Evolutionary conservation across 37 sponge, comb jelly and placozoan species (phyloP), one percentile per base, ranked within the genome.

Genomic region (Geodia barretti): DNA sequence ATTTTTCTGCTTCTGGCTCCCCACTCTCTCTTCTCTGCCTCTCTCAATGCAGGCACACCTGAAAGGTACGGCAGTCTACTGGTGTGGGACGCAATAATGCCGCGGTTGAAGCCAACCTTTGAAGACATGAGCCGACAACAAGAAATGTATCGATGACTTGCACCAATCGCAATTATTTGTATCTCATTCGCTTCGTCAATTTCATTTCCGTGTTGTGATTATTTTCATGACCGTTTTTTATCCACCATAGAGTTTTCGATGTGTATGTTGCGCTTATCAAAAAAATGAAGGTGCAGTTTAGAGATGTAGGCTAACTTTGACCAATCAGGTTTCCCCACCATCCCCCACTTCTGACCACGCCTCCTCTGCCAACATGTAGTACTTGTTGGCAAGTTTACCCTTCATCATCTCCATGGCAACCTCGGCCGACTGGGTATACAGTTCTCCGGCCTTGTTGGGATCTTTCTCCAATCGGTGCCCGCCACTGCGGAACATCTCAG

Each of bases 311-410:
- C n/a, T n/a, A n/a, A n/a, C n/a, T n/a, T n/a, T n/a, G n/a, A n/a
- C n/a, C n/a, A n/a, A n/a, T n/a, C n/a, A n/a, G n/a, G n/a, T n/a
- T n/a, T n/a, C n/a, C n/a, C n/a, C n/a, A n/a, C n/a, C 60, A 58
- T 78, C 67, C 2, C 28, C 42, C n/a, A 78, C 14, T 28, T 92
- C 83, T 17, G 83, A 83, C 88, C 91, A 90, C 7, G 82, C 95
- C 62, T 95, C 95, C 70, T 95, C 95, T 3, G 95, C 95, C 29
- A 88, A 63, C 81, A 79, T 86, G 77, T 85, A 95, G 70, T 81
- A 96, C 86, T 90, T 90, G 75, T 65, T 92, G 40, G 97, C 90
- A 32, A 96, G 83, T 47, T 86, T 85, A 3, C 97, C 97, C 28
- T 96, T 96, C 91, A 92, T 89, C 19, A 86, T 82, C 0, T 69